Evolutionary conservation across 2,888 invertebrate species (phyloP), one percentile per base, ranked within the genome.

Genomic region (Punctoribates punctum): DNA sequence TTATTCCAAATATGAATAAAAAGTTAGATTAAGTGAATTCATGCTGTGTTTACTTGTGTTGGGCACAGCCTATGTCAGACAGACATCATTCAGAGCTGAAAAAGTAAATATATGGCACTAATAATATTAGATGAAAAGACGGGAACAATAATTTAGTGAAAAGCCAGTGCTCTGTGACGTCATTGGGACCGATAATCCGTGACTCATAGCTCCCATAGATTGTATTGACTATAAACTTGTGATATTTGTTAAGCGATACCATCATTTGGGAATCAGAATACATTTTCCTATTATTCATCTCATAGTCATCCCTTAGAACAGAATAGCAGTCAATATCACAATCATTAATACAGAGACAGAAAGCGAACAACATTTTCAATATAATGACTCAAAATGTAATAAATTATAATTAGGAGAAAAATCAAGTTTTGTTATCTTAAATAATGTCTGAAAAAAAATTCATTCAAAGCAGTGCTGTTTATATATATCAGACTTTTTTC

Each of bases 171-270:
- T 23, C 46, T 11, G 70, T 70, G 70, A 70, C 70, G 70, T 70
- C 70, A 70, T 70, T 70, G 42, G 70, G 34, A 34, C 70, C 70
- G n/a, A 38, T 70, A 70, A 70, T 70, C 70, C 70, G 70, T 70
- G 70, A 70, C 42, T 70, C 70, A 70, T 70, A 65, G 38, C 70
- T 70, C 65, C 34, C 20, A 65, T 65, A 65, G 34, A 65, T 65
- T 65, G 57, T 57, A 17, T 15, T 25, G 57, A 23, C 11, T 57
- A 57, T 25, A 57, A 48, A 57, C 29, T 34, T 65, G 34, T 29
- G 65, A 65, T 70, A 70, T 70, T 70, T 70, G 70, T 70, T 46
- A 70, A 70, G 46, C 23, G 70, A 70, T 70, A 20, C 20, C 46
- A 70, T 70, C 70, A 46, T 70, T 70, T 70, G 70, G 70, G 70